Conservation (phyloP, 2,113 vertebrate genomes). For the Hydrolagus affinis region DNA sequence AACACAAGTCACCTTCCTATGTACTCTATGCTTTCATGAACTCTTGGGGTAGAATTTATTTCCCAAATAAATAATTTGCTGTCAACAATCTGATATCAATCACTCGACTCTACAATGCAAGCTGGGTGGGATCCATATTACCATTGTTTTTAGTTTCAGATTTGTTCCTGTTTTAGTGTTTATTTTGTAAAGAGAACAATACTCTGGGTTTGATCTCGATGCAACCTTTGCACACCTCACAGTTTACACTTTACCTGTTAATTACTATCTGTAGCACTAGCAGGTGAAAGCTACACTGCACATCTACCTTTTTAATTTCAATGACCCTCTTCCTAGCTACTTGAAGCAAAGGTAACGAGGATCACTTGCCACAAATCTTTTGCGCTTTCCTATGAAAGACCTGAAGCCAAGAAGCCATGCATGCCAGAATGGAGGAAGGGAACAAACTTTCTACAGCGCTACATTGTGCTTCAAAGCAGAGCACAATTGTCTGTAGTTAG, state of each 20-base stretch:
- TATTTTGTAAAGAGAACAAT: slow-evolving; percentile 13
- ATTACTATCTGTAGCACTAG: slow-evolving; percentile 21
- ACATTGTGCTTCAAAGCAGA: slow-evolving; percentile 1
- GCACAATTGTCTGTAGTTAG: not conserved
- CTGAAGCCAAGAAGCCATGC: not conserved
- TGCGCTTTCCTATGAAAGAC: not conserved
- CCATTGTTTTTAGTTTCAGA: not conserved
- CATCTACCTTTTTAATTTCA: slow-evolving; percentile 7
- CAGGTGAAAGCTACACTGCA: not conserved
- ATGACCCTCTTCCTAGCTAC: not conserved
- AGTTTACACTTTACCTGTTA: not conserved
- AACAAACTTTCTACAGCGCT: slow-evolving; percentile 5
- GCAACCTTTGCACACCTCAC: not conserved
- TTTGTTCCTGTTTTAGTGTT: slow-evolving; percentile 17
- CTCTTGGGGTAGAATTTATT: not conserved
- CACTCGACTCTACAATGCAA: slow-evolving; percentile 6
- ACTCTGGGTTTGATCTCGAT: not conserved
- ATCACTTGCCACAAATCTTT: not conserved
- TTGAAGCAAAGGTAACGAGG: not conserved
- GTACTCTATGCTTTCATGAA: not conserved
- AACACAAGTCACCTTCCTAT: not conserved
- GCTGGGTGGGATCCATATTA: not conserved
- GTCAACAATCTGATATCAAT: not conserved
- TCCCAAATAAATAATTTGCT: not conserved
- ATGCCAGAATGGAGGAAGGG: not conserved